A percentile compares a stretch with the other conserved stretches of the same genome.
phyloP scores from a whole-genome alignment of 2,888 invertebrate genomes.

The Drosophila mimica region DNA sequence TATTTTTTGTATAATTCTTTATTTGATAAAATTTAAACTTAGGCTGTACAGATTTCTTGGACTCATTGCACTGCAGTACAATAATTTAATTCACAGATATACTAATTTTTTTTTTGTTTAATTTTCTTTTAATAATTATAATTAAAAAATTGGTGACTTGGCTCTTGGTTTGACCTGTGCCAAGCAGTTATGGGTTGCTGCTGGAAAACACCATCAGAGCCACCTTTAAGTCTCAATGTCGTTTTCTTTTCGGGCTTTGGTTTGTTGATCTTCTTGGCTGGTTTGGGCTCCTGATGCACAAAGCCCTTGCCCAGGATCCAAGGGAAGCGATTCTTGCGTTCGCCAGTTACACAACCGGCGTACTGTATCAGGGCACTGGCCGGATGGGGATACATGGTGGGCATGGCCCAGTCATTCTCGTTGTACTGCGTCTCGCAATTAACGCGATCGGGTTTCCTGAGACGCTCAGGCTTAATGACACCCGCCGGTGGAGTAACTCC shows the following conservation, averaged over 20 bases:
- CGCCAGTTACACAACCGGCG: conserved; percentile 72
- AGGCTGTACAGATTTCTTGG: too few relatives aligned
- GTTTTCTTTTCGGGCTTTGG: conserved; percentile 22
- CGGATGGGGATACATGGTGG: conserved; percentile 70
- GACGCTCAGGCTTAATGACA: conserved; percentile 87
- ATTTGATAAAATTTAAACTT: too few relatives aligned
- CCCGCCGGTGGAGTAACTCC: conserved; percentile 91
- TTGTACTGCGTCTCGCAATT: conserved; percentile 88
- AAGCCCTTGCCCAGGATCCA: conserved; percentile 63
- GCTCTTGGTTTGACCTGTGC: conserved; percentile 36
- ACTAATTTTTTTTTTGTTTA: not conserved
- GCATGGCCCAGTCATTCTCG: conserved; percentile 85
- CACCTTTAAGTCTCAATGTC: conserved; percentile 32
- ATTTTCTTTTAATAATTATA: not conserved
- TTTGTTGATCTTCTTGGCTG: conserved; percentile 27
- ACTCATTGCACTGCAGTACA: too few relatives aligned
- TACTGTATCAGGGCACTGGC: conserved; percentile 72
- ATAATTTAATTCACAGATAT: too few relatives aligned
- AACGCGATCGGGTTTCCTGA: conserved; percentile 85
- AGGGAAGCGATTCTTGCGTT: conserved; percentile 54
- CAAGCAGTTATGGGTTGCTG: conserved; percentile 19
- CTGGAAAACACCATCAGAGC: conserved; percentile 21
- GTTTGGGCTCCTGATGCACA: conserved; percentile 39
- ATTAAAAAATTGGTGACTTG: not conserved
- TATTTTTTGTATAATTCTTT: too few relatives aligned